phyloP scores from a whole-genome alignment of 2,797 vertebrate genomes.

The Sebastes aleutianus region DNA sequence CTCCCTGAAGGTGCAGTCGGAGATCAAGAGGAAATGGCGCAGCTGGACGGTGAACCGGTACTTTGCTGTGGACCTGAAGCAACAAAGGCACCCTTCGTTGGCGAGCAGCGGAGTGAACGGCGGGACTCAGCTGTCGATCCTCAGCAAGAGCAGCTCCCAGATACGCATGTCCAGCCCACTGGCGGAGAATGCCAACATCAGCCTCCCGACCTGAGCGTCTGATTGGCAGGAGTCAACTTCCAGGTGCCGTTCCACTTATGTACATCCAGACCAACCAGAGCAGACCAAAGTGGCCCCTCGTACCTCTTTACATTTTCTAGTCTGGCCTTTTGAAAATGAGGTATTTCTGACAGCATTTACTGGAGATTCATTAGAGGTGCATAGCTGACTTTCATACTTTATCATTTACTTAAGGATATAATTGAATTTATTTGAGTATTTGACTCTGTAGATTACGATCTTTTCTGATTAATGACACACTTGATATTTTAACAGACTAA shows the following conservation, averaged over 20 bases:
- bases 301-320: slow-evolving; percentile 31
- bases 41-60: slow-evolving; percentile 99
- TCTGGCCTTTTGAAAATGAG: slow-evolving; percentile 37
- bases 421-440: slow-evolving; percentile 11
- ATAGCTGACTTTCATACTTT: slow-evolving; percentile 9
- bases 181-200: slow-evolving; percentile 90
- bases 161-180: slow-evolving; percentile 98
- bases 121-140: slow-evolving; percentile 97
- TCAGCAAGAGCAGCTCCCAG: slow-evolving; percentile 99
- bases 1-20: slow-evolving; percentile 97
- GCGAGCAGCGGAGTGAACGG: slow-evolving; percentile 98
- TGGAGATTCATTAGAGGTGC: slow-evolving; percentile 6
- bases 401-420: not conserved
- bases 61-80: slow-evolving; percentile 99
- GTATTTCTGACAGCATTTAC: slow-evolving; percentile 45
- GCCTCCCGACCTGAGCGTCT: slow-evolving; percentile 90
- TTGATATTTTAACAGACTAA: slow-evolving; percentile 18
- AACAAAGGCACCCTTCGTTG: slow-evolving; percentile 95
- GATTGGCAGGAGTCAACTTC: slow-evolving; percentile 41
- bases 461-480: slow-evolving; percentile 11
- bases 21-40: slow-evolving; percentile 99
- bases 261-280: slow-evolving; percentile 60
- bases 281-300: slow-evolving; percentile 71
- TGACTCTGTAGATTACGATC: not conserved
- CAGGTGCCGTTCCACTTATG: slow-evolving; percentile 45